Percentiles rank a stretch among this genome's conserved stretches.
phyloP scores from a whole-genome alignment of 2,113 vertebrate genomes.

The Takifugu flavidus region DNA sequence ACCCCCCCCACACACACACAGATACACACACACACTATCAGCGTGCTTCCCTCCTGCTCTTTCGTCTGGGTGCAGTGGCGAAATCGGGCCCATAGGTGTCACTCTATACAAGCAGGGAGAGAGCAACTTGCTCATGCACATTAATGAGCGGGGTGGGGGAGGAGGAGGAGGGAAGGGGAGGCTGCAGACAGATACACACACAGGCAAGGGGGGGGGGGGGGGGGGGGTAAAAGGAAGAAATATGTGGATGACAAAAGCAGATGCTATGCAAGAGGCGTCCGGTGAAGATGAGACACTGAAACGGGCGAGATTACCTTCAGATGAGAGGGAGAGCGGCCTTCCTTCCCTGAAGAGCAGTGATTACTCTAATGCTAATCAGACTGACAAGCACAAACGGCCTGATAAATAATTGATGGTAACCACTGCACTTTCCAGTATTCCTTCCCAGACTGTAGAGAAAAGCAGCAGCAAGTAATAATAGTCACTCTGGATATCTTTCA shows the following conservation, averaged over 20 bases:
- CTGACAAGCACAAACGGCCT: conserved; percentile 81
- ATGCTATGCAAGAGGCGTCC: conserved; percentile 73
- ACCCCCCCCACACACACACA: conserved; percentile 4
- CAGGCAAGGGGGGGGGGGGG: conserved; percentile 7
- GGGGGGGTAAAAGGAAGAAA: conserved; percentile 61
- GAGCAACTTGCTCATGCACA: conserved; percentile 61
- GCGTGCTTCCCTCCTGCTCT: conserved; percentile 21
- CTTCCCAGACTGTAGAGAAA: conserved; percentile 69
- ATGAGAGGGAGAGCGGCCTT: conserved; percentile 71
- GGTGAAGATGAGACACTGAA: conserved; percentile 73
- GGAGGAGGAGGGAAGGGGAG: conserved; percentile 29
- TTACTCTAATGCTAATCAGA: conserved; percentile 82
- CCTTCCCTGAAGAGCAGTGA: conserved; percentile 75
- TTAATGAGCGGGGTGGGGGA: conserved; percentile 56
- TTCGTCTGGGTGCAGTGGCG: conserved; percentile 64
- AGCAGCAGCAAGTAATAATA: conserved; percentile 73
- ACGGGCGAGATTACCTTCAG: conserved; percentile 76
- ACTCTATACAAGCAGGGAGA: conserved; percentile 81
- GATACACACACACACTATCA: conserved; percentile 5
- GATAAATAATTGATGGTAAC: conserved; percentile 81
- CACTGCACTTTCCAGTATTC: conserved; percentile 75
- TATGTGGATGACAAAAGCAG: conserved; percentile 80
- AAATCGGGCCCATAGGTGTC: conserved; percentile 80
- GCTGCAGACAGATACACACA: conserved; percentile 58
- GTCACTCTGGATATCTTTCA: conserved; percentile 70